phyloP scores from a whole-genome alignment of 2,797 vertebrate species.

The Australoheros facetus region DNA sequence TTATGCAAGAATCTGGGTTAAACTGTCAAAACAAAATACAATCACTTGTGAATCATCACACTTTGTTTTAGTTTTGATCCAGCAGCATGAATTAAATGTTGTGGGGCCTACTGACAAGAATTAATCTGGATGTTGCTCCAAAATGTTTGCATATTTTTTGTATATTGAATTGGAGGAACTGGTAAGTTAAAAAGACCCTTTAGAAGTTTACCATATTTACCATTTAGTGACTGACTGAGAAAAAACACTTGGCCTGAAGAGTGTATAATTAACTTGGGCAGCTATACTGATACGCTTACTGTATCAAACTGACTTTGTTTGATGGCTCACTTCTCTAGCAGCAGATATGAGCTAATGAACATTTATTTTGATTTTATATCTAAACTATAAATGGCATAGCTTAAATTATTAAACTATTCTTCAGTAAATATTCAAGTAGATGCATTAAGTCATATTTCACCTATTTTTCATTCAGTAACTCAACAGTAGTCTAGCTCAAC shows the following conservation, averaged over 20 bases:
- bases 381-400: neutral
- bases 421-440: neutral
- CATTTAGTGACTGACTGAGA: neutral
- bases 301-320: neutral
- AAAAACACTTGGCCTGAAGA: rapidly evolving
- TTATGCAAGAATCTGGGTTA: neutral
- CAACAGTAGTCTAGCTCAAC: neutral
- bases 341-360: neutral
- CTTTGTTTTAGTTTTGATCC: neutral
- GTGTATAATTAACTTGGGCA: neutral
- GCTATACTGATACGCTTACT: neutral
- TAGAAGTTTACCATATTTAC: neutral
- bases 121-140: neutral
- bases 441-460: neutral
- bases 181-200: too few species aligned
- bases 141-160: too few species aligned
- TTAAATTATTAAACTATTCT: neutral
- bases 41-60: neutral
- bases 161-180: too few species aligned
- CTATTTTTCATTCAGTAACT: neutral
- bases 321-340: neutral
- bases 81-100: too few species aligned
- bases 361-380: neutral
- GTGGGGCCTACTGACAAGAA: neutral
- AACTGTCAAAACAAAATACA: neutral